A percentile compares a stretch with the other conserved stretches of the same genome.
phyloP scores from a whole-genome alignment of 2,113 vertebrate genomes.

The Saccopteryx bilineata region DNA sequence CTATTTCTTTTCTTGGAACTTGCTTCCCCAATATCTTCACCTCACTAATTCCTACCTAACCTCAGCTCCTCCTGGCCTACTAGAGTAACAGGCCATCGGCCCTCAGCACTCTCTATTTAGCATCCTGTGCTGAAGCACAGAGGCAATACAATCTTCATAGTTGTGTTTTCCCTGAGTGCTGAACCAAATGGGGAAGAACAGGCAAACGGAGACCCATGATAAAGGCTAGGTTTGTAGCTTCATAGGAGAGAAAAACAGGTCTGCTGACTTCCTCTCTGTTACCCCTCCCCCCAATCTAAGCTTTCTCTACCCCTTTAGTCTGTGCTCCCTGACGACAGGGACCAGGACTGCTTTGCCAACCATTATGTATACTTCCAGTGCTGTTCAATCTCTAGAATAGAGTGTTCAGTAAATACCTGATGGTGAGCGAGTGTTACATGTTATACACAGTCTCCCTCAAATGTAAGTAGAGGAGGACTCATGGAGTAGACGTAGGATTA shows the following conservation, averaged over 20 bases:
- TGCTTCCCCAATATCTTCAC: not conserved
- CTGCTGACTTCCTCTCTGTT: not conserved
- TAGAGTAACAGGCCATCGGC: not conserved
- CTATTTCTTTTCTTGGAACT: constrained; percentile 13
- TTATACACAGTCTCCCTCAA: not conserved
- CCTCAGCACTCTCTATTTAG: not conserved
- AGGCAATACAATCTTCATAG: not conserved
- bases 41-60: constrained; percentile 38
- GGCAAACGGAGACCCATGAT: not conserved
- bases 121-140: not conserved
- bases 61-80: not conserved
- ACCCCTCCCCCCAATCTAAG: not conserved
- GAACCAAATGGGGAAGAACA: not conserved
- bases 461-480: not conserved
- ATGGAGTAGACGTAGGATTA: not conserved
- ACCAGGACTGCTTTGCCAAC: not conserved
- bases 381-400: not conserved
- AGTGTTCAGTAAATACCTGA: not conserved
- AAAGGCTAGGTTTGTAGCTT: not conserved
- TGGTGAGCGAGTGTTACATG: constrained; percentile 28
- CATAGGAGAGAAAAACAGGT: not conserved
- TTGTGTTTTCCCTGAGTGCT: constrained; percentile 24
- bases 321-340: not conserved
- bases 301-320: not conserved
- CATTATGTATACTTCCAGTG: not conserved